phyloP scores from a whole-genome alignment of 2,113 vertebrate genomes.

The Salvator merianae region DNA sequence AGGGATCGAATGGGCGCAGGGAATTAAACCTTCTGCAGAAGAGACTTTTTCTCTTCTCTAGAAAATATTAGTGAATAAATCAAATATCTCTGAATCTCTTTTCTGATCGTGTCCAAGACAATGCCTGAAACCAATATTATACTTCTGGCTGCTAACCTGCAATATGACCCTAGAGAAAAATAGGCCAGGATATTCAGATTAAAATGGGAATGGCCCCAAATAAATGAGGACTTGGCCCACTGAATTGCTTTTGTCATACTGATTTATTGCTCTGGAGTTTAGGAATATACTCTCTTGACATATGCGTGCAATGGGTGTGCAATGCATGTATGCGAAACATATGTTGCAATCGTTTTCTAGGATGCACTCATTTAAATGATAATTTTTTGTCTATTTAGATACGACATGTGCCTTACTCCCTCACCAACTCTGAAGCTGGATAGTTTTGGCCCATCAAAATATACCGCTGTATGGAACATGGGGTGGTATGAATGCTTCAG shows the following conservation, averaged over 20 bases:
- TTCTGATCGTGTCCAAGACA: not conserved
- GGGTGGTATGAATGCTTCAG: no score
- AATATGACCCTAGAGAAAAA: not conserved
- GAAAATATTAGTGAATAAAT: not conserved
- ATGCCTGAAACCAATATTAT: not conserved
- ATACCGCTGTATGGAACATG: no score
- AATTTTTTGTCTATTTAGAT: not conserved
- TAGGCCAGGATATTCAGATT: not conserved
- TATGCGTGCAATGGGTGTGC: not conserved
- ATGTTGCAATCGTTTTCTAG: not conserved
- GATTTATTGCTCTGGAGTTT: slow-evolving; percentile 4
- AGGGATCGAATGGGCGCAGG: not conserved
- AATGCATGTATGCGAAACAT: slow-evolving; percentile 8
- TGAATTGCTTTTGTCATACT: not conserved
- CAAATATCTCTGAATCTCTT: not conserved
- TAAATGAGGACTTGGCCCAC: not conserved
- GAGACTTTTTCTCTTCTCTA: not conserved
- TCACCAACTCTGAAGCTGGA: no score
- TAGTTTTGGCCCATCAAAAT: no score
- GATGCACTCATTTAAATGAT: not conserved
- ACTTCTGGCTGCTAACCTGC: slow-evolving; percentile 1
- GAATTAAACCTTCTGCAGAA: not conserved
- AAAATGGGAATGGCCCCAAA: not conserved
- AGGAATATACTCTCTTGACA: not conserved
- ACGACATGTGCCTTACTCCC: not conserved